These are phyloP conservation scores for Triops cancriformis DNA, from an alignment of 1,140 invertebrate genomes.

Conservation along the genomic window DNA sequence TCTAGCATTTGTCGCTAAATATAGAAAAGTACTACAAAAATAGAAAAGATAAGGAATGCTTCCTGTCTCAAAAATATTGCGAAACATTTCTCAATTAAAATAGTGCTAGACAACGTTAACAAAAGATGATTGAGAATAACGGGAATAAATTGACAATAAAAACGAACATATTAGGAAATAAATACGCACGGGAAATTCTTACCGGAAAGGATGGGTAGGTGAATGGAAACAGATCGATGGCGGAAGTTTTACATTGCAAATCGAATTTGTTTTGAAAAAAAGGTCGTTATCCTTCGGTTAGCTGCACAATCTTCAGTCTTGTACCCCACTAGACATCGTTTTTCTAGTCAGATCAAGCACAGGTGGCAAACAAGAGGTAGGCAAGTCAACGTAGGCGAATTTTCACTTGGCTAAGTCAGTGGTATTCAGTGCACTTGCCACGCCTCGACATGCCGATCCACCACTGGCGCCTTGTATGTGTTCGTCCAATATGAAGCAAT, in stretches of 20 bases:
- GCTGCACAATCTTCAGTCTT: not conserved
- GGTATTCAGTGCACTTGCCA: not conserved
- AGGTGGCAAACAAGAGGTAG: not conserved
- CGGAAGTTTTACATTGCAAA: not conserved
- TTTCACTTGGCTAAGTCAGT: not conserved
- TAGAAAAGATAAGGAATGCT: no score
- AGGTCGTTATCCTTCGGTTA: not conserved
- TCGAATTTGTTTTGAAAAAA: not conserved
- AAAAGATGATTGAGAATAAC: no score
- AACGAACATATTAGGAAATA: not conserved
- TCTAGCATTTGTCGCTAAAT: no score
- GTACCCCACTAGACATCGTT: not conserved
- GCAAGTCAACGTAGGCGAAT: not conserved
- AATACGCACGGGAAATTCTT: not conserved
- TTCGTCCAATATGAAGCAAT: constrained; percentile 2
- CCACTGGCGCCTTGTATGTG: not conserved
- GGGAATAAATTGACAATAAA: not conserved
- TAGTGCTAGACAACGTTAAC: no score
- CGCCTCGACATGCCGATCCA: constrained; percentile 3
- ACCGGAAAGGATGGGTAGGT: not conserved
- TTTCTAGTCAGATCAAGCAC: constrained; percentile 6
- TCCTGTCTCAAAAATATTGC: no score
- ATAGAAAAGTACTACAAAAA: no score
- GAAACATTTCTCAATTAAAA: no score
- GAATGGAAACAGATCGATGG: not conserved